Evolutionary conservation across 2,113 vertebrate genomes (phyloP).

Genomic region (Chaetodon auriga): DNA sequence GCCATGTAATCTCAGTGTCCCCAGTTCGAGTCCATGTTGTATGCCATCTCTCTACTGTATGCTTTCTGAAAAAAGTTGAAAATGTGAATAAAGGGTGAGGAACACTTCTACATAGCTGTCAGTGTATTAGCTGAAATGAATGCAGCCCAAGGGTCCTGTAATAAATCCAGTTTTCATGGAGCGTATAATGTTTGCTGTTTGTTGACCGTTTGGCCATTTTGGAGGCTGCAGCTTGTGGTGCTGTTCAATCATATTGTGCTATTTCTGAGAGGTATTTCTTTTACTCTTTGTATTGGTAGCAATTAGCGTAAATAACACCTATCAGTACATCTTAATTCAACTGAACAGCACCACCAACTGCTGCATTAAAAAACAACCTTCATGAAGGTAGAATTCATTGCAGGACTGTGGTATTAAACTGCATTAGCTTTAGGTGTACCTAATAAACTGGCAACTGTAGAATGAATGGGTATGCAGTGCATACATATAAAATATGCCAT

Average conservation of each 20-base stretch:
- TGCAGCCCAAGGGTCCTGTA: neutral
- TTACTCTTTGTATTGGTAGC: too few species aligned
- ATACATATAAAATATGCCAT: neutral
- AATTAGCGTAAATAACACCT: too few species aligned
- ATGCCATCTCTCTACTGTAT: neutral
- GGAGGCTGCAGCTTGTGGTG: neutral
- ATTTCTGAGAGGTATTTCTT: neutral
- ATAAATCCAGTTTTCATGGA: neutral
- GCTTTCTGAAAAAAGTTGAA: too few species aligned
- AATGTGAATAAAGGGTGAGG: too few species aligned
- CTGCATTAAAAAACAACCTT: neutral
- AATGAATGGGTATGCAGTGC: neutral
- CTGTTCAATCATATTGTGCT: neutral
- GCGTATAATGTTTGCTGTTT: neutral
- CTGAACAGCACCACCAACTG: too few species aligned
- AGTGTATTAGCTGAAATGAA: too few species aligned
- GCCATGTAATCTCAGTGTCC: too few species aligned
- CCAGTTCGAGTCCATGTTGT: neutral
- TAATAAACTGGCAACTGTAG: neutral
- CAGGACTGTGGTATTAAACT: neutral
- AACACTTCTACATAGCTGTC: neutral
- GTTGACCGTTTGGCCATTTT: neutral
- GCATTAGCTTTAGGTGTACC: neutral
- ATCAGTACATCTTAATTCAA: too few species aligned
- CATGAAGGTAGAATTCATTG: neutral